A percentile compares a stretch with the other conserved stretches of the same genome.
These are phyloP conservation scores for Sciurus carolinensis DNA, from an alignment of 2,797 vertebrate species.

Conservation along the genomic window DNA sequence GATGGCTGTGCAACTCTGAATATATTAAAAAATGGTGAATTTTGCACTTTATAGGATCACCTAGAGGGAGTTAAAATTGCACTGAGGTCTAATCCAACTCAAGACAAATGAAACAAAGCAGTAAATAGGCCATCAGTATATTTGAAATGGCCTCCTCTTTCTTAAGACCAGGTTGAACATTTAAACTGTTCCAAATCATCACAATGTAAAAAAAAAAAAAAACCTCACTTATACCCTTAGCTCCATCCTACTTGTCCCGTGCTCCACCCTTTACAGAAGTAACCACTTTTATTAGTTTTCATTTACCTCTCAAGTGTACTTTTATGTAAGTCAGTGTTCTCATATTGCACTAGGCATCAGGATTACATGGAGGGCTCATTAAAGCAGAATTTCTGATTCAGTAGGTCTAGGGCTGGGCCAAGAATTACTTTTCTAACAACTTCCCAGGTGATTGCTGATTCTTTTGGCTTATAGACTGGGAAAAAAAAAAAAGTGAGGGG, in stretches of 20 bases:
- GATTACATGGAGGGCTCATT: neutral
- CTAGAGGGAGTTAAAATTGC: constrained; percentile 9
- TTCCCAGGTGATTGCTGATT: neutral
- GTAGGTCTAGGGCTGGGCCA: neutral
- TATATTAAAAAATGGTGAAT: constrained; percentile 36
- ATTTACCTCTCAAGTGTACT: neutral
- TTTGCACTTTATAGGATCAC: constrained; percentile 28
- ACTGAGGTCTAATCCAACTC: neutral
- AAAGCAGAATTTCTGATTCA: neutral
- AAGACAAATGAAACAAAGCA: neutral
- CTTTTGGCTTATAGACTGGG: neutral
- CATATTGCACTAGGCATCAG: neutral
- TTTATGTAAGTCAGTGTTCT: neutral
- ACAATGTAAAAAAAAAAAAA: neutral
- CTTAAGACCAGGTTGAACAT: neutral
- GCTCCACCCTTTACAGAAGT: neutral
- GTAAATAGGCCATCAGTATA: neutral
- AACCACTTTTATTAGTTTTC: neutral
- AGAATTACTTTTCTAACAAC: neutral
- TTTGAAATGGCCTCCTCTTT: neutral
- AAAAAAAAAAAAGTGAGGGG: neutral
- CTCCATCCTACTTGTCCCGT: neutral
- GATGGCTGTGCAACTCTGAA: neutral
- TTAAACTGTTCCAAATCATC: neutral
- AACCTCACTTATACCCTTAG: neutral